Conservation (phyloP, 2,888 invertebrate genomes). For the Yponomeuta evonymella region DNA sequence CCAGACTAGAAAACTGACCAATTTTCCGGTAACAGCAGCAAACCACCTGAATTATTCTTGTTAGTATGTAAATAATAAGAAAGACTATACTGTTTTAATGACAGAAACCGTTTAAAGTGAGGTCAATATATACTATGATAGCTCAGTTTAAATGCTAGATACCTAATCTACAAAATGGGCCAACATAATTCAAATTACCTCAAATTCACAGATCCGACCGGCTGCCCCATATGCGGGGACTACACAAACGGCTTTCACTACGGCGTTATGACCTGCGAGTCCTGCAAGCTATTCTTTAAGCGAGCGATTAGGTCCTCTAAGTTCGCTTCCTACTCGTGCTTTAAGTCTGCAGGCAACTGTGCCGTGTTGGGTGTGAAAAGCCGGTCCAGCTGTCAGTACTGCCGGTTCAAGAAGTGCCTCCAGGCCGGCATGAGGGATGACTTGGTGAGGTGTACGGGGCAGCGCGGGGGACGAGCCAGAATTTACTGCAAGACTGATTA, state of each 20-base stretch:
- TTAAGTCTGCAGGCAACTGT: slow-evolving; percentile 25
- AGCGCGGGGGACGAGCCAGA: neutral
- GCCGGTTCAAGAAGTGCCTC: slow-evolving; percentile 40
- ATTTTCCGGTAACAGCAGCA: too few species aligned
- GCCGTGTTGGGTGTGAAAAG: slow-evolving; percentile 29
- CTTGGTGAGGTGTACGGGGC: slow-evolving; percentile 27
- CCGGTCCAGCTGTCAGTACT: slow-evolving; percentile 41
- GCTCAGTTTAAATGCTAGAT: too few species aligned
- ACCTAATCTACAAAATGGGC: too few species aligned
- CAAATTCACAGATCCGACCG: neutral
- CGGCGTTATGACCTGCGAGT: slow-evolving; percentile 45
- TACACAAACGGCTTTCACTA: slow-evolving; percentile 40
- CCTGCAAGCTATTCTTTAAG: slow-evolving; percentile 52
- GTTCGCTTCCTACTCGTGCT: slow-evolving; percentile 19
- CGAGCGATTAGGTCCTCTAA: slow-evolving; percentile 38
- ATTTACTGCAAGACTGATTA: neutral
- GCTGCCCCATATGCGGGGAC: slow-evolving; percentile 45
- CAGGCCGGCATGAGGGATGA: slow-evolving; percentile 36
- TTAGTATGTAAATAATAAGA: too few species aligned
- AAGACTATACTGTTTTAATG: too few species aligned
- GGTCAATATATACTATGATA: too few species aligned
- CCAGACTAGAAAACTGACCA: too few species aligned
- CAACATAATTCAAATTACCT: neutral
- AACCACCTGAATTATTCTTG: too few species aligned
- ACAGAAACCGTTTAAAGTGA: too few species aligned